Conservation (phyloP, 23 tunicate species). For the Halocynthia aurantium region DNA sequence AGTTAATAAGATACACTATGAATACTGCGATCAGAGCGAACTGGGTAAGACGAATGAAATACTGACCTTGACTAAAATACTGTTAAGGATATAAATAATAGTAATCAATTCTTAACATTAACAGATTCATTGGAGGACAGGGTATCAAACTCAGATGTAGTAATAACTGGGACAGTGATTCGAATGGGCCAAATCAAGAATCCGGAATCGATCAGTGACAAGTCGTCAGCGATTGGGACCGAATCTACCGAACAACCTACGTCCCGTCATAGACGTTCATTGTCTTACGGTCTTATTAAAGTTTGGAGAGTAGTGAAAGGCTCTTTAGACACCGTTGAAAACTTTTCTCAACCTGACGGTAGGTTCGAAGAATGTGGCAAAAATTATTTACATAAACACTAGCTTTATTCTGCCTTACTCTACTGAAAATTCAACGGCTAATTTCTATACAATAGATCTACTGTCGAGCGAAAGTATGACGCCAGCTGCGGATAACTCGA, state of each 20-base stretch:
- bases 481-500: neutral
- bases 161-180: constrained; percentile 43
- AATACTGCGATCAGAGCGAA: too few relatives aligned
- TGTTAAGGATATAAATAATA: too few relatives aligned
- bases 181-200: neutral
- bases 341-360: neutral
- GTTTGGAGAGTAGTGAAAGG: constrained; percentile 69
- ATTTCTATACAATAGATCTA: neutral
- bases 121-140: neutral
- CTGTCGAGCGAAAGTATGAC: neutral
- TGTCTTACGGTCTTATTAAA: constrained; percentile 33
- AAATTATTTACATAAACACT: too few relatives aligned
- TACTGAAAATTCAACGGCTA: too few relatives aligned
- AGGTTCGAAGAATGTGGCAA: too few relatives aligned
- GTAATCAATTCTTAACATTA: too few relatives aligned
- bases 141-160: constrained; percentile 34
- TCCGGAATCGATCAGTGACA: neutral
- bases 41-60: too few relatives aligned
- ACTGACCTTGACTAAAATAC: too few relatives aligned
- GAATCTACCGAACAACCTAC: neutral
- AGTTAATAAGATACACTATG: too few relatives aligned
- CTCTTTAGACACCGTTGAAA: constrained; percentile 41
- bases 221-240: neutral
- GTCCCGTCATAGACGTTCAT: constrained; percentile 6
- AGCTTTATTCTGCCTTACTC: too few relatives aligned